Evolutionary conservation across 37 sponge, comb jelly and placozoan species (phyloP).

Genomic region (Bolinopsis microptera): DNA sequence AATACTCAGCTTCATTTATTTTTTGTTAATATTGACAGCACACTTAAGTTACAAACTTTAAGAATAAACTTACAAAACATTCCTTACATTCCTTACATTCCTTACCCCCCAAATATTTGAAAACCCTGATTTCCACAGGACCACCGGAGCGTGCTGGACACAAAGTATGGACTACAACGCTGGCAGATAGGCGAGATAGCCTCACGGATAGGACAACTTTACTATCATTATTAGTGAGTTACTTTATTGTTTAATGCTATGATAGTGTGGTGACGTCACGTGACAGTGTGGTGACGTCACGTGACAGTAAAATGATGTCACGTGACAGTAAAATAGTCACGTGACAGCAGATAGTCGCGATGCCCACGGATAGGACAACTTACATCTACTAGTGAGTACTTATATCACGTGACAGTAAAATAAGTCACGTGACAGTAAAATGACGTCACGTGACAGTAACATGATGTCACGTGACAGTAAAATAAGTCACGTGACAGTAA

Average conservation of each 20-base stretch:
- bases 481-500: not conserved
- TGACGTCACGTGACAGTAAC: not conserved
- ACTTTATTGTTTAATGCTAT: not conserved
- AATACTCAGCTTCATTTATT: too few relatives aligned
- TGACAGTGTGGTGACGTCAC: not conserved
- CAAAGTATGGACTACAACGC: constrained; percentile 57
- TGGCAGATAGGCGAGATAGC: constrained; percentile 71
- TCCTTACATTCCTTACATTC: too few relatives aligned
- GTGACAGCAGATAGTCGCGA: not conserved
- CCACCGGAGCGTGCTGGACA: constrained; percentile 37
- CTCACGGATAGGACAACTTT: constrained; percentile 68
- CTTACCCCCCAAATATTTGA: too few relatives aligned
- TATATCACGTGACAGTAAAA: not conserved
- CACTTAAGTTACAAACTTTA: too few relatives aligned
- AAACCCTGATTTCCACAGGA: too few relatives aligned
- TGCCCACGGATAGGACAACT: too few relatives aligned
- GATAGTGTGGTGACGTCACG: not conserved
- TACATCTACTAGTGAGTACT: too few relatives aligned
- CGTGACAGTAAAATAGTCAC: not conserved
- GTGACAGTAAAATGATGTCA: not conserved
- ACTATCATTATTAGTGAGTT: constrained; percentile 69
- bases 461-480: not conserved
- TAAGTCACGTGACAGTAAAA: not conserved
- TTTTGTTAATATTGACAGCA: too few relatives aligned
- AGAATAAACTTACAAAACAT: too few relatives aligned